Percentiles rank a stretch among this genome's conserved stretches.
phyloP scores from a whole-genome alignment of 2,113 vertebrate genomes.

The Podilymbus podiceps region DNA sequence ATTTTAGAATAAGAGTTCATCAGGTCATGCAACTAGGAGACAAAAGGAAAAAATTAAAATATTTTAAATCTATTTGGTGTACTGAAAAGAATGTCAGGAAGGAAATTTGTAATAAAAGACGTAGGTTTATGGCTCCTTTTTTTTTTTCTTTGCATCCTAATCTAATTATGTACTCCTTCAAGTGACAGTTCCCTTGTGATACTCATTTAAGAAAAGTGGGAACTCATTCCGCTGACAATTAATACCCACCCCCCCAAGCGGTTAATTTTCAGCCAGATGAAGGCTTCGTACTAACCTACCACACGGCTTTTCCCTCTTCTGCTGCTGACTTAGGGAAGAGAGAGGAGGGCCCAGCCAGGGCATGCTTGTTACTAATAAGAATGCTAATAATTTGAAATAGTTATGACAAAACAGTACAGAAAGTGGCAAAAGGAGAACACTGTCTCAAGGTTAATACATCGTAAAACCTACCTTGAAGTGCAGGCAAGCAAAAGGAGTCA shows the following conservation, averaged over 20 bases:
- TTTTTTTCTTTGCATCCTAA: neutral
- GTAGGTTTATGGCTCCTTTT: neutral
- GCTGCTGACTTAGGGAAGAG: neutral
- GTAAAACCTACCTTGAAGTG: neutral
- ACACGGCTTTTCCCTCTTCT: neutral
- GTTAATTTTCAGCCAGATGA: neutral
- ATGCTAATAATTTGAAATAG: neutral
- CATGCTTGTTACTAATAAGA: neutral
- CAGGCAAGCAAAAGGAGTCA: neutral
- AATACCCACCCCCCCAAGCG: no score
- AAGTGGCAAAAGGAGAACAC: neutral
- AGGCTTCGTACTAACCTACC: neutral
- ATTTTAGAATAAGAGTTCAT: neutral
- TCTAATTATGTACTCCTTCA: neutral
- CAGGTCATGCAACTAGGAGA: neutral
- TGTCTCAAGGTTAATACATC: neutral
- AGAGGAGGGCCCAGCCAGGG: neutral
- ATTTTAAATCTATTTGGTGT: neutral
- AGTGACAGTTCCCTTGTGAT: conserved; percentile 4
- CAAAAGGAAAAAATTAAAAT: neutral
- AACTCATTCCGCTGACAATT: neutral
- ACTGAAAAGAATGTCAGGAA: neutral
- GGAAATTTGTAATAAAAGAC: neutral
- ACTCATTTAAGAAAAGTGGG: neutral
- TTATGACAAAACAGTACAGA: neutral